Evolutionary conservation across 2,113 vertebrate species (phyloP), one percentile per base, ranked within the genome.

Genomic region (Scomber scombrus): DNA sequence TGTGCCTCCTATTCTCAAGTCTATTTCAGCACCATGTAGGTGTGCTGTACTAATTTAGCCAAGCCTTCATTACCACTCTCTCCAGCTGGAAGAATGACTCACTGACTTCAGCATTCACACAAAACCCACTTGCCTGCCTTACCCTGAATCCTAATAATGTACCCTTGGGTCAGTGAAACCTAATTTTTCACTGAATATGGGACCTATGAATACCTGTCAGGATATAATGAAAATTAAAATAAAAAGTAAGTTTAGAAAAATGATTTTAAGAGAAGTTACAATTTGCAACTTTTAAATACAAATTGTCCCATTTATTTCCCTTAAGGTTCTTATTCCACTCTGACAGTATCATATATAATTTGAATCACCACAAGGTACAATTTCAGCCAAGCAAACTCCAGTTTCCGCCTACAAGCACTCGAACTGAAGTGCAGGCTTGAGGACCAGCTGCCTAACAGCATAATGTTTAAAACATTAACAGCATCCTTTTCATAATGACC

Each of bases 1-100:
- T 60, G 81, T 69, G 26, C 63, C 46, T 70, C 45, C 80, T 19
- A 40, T 68, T 78, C 75, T 51, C 78, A 49, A 2, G 55, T 91
- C 81, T 88, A 91, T 92, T 85, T 91, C 50, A 47, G 80, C 58
- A 78, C 26, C 58, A 14, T 6, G 88, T 91, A 86, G 91, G 90
- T 90, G 91, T 81, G 57, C 29, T 46, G 72, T 65, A 81, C 79
- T 91, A 82, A 90, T 90, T 89, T 82, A 85, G 71, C 63, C 9
- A 6, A 73, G 67, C 40, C 61, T 80, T 84, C 70, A 80, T 88
- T 83, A 79, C 62, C 74, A 49, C 85, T 87, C 71, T 77, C 80
- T 75, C 71, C 56, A 11, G 43, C 70, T 82, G 81, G 70, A 68
- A 64, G 62, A 84, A 71, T 92, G 85, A 92, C 62, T 92, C 88